phyloP scores from a whole-genome alignment of 2,113 vertebrate species.

The Lepus europaeus region DNA sequence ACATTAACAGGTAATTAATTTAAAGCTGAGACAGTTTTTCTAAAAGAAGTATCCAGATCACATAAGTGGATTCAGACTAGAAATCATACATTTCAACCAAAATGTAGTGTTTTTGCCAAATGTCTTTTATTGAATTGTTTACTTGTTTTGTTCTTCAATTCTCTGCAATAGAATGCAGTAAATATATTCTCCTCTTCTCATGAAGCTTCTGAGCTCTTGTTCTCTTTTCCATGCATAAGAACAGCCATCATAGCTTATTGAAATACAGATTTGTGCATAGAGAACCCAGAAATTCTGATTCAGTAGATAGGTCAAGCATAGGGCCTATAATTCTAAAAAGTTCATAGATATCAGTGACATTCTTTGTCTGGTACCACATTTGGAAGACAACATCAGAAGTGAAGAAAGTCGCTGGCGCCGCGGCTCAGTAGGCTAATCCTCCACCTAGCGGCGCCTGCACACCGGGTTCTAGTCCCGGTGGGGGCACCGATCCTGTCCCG shows the following conservation, averaged over 20 bases:
- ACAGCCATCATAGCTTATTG: neutral
- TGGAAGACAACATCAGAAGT: neutral
- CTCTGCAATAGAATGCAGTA: neutral
- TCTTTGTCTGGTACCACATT: neutral
- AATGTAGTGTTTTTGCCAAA: neutral
- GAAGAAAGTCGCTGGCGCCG: no score
- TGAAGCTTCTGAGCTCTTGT: neutral
- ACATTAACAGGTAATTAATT: neutral
- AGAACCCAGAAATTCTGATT: neutral
- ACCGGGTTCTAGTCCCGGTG: no score
- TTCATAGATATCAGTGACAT: neutral
- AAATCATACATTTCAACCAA: slow-evolving; percentile 43
- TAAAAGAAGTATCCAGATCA: neutral
- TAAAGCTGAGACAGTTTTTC: neutral
- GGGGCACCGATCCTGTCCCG: no score
- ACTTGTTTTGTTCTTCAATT: neutral
- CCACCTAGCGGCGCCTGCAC: no score
- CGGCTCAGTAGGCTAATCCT: no score
- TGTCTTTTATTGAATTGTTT: neutral
- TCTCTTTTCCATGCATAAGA: neutral
- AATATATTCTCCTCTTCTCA: neutral
- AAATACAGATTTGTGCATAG: neutral
- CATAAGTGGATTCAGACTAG: neutral
- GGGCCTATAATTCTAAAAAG: neutral
- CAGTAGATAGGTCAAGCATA: neutral